Percentiles rank a stretch among this genome's conserved stretches.
These are phyloP conservation scores for Engraulis encrasicolus DNA, from an alignment of 2,113 vertebrate species.

Conservation along the genomic window DNA sequence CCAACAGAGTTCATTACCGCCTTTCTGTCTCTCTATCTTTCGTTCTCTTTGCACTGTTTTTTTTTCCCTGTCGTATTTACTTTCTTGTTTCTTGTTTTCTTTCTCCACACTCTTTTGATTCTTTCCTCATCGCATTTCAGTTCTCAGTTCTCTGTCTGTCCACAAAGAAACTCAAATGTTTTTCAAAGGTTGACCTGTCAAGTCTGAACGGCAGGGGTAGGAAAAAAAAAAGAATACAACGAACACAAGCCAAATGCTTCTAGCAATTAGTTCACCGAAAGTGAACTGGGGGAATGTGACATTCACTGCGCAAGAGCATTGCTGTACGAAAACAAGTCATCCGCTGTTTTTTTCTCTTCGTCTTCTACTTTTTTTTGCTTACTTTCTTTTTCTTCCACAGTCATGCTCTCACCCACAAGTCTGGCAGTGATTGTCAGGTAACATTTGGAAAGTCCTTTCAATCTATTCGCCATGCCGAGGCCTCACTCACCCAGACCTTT, in stretches of 20 bases:
- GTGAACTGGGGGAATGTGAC: slow-evolving; percentile 35
- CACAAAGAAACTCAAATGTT: neutral
- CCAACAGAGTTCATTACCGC: neutral
- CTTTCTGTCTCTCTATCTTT: neutral
- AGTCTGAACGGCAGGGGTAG: neutral
- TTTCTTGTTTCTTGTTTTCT: neutral
- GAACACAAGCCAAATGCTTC: slow-evolving; percentile 20
- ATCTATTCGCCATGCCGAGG: slow-evolving; percentile 54
- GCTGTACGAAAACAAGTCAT: slow-evolving; percentile 53
- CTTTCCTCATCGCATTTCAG: too few relatives aligned
- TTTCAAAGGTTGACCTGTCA: slow-evolving; percentile 19
- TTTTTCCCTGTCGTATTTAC: neutral
- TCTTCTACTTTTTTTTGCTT: neutral
- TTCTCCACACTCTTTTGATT: too few relatives aligned
- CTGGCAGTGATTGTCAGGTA: slow-evolving; percentile 66
- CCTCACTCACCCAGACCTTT: slow-evolving; percentile 43
- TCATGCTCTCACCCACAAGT: neutral
- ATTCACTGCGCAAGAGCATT: slow-evolving; percentile 24
- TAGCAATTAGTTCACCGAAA: slow-evolving; percentile 42
- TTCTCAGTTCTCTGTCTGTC: neutral
- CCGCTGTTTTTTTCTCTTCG: slow-evolving; percentile 56
- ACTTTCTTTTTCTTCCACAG: slow-evolving; percentile 44
- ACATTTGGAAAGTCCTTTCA: slow-evolving; percentile 61
- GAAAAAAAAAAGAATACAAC: slow-evolving; percentile 29
- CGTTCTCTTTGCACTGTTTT: neutral